Base-by-base conservation (phyloP, 35 echinoderm and acorn worm species). In the Eucidaris tribuloides region DNA sequence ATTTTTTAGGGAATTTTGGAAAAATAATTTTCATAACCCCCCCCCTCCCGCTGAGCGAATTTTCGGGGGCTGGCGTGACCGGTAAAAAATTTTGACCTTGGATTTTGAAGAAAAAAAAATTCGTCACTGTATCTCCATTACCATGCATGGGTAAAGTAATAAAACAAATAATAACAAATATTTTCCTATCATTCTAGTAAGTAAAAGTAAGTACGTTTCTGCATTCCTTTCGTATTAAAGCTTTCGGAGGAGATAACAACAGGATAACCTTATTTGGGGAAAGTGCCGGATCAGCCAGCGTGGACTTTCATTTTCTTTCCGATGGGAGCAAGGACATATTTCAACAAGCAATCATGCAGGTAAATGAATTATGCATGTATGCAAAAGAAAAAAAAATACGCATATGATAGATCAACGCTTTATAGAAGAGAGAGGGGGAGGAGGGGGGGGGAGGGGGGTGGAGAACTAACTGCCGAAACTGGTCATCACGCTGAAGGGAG, bases 281-380 rank as follows among this genome's bases (percentile, higher is more conserved):
- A 64, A 94, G 92, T 90, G 92, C 92, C 2, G 92, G 92, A 30
- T 49, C 66, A 30, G 81, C 27, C 15, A 94, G 92, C 64, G 87
- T 89, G 22, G 54, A 76, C 25, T 65, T 79, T 55, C 92, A 94
- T 30, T 39, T 90, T 5, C 23, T 87, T 15, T 87, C 84, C 52
- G 46, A 87, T 31, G 33, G 43, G 11, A 79, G 71, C 38, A 42
- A 43, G 39, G 49, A 43, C 32, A 33, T 79, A 31, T 87, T 87
- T 52, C 24, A 79, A 31, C 48, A 62, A 42, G 84, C 84, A 7
- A 87, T 87, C 41, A 44, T 61, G 15, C 68, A 87, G 71, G 84
- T 79, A 19, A 62, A 45, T 44, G 42, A 15, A 43, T 49, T 81
- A 20, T 27, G 7, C 62, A 29, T 66, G 62, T 17, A 66, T 18